Evolutionary conservation across 2,113 vertebrate genomes (phyloP), one percentile per base, ranked within the genome.

Genomic region (Neolamprologus kungweensis): DNA sequence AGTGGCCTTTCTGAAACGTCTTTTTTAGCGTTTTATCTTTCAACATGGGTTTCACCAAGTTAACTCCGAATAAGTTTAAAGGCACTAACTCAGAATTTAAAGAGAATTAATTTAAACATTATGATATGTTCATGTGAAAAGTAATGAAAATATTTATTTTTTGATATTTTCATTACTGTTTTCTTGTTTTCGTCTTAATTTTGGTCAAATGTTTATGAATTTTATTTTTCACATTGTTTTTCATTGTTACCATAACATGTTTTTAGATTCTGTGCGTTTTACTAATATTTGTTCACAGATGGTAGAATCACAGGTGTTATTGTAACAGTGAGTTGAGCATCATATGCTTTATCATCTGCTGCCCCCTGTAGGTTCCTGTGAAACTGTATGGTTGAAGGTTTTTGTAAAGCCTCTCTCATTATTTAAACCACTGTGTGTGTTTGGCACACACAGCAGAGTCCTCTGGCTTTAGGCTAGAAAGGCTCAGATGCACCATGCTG

Each of bases 331-430:
- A 54, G n/a, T 11, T 54, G 51, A 54, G 7, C n/a, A 0, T 54
- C 53, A 23, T 54, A 54, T 1, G 0, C 0, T 54, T 54, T 10
- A 54, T 54, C 51, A 12, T 54, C n/a, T 55, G 0, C 78, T 80
- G 51, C 78, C 31, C 5, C 33, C n/a, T 55, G 31, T 37, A 14
- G 31, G 31, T 40, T 37, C 19, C n/a, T 13, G 6, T 28, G 1
- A 28, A 37, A 37, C 33, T 37, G 60, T n/a, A 65, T 3, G n/a
- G 4, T 4, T 26, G 26, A 26, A 2, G 5, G 10, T 88, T 84
- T 86, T 90, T 86, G 51, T 90, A 23, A 7, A 75, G 33, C 1
- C 26, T 80, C 5, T 79, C 9, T 19, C 9, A 5, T 60, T 11
- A 23, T 2, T 21, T 21, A 21, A 21, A 21, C 21, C 21, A 21